These are phyloP conservation scores for Lypha dubia DNA, from an alignment of 2,888 invertebrate genomes.

Conservation along the genomic window DNA sequence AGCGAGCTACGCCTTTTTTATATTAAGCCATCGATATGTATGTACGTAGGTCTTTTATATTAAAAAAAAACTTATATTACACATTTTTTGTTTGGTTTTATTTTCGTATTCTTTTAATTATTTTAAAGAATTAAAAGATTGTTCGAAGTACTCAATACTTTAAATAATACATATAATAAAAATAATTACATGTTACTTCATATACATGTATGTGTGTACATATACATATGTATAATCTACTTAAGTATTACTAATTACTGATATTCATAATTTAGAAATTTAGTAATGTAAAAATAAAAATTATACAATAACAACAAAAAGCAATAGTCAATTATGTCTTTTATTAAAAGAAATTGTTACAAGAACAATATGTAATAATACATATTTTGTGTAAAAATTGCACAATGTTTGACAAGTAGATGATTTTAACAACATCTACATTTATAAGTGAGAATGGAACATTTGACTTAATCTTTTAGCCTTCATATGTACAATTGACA, in stretches of 20 bases:
- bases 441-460: too few species aligned
- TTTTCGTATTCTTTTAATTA: background rate
- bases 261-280: background rate
- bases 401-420: background rate
- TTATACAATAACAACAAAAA: slow-evolving; percentile 8
- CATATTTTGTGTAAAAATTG: background rate
- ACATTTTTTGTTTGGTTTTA: background rate
- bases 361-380: background rate
- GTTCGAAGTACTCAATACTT: slow-evolving; percentile 53
- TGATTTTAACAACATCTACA: background rate
- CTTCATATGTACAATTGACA: too few species aligned
- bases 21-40: too few species aligned
- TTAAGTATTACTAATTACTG: slow-evolving; percentile 6
- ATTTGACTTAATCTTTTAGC: too few species aligned
- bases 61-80: too few species aligned
- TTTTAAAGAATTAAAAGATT: background rate
- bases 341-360: slow-evolving; percentile 3
- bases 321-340: slow-evolving; percentile 3
- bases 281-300: slow-evolving; percentile 7
- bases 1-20: too few species aligned
- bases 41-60: too few species aligned
- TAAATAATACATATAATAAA: too few species aligned
- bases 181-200: too few species aligned
- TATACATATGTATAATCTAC: slow-evolving; percentile 19
- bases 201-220: too few species aligned